Percentiles rank a stretch among this genome's conserved stretches.
phyloP scores from a whole-genome alignment of 2,797 vertebrate species.

The Microchirus variegatus region DNA sequence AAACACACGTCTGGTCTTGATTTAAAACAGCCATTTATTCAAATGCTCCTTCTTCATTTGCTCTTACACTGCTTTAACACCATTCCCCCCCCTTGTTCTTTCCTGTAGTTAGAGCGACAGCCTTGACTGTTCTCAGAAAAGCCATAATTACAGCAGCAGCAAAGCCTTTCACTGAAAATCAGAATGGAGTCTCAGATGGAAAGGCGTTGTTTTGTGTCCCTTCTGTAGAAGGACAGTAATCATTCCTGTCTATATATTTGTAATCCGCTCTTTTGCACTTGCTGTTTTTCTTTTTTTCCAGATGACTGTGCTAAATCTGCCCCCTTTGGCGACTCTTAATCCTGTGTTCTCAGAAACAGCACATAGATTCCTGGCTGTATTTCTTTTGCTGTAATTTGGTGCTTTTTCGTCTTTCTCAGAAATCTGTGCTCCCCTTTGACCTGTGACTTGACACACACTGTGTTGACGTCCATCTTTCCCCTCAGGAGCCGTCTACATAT shows the following conservation, averaged over 20 bases:
- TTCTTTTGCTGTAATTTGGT: constrained; percentile 22
- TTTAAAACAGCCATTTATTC: constrained; percentile 21
- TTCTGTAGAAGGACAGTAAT: constrained; percentile 31
- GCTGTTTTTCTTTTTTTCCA: constrained; percentile 48
- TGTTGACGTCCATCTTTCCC: constrained; percentile 42
- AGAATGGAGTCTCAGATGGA: constrained; percentile 57
- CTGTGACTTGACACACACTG: constrained; percentile 33
- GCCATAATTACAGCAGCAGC: constrained; percentile 48
- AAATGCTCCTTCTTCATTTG: constrained; percentile 16
- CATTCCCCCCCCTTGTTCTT: constrained; percentile 7
- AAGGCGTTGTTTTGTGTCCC: constrained; percentile 37
- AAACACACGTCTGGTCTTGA: constrained; percentile 33
- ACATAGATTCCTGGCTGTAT: constrained; percentile 30
- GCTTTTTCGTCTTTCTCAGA: constrained; percentile 48
- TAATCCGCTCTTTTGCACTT: constrained; percentile 65
- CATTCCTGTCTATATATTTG: constrained; percentile 37
- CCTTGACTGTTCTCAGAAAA: constrained; percentile 53
- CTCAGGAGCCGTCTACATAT: neutral
- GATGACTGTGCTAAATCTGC: constrained; percentile 63
- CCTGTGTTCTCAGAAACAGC: constrained; percentile 56
- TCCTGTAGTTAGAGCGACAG: constrained; percentile 25
- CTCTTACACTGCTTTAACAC: constrained; percentile 2
- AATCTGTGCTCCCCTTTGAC: constrained; percentile 49
- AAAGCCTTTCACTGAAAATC: constrained; percentile 52
- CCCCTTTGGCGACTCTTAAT: constrained; percentile 61